phyloP scores from a whole-genome alignment of 2,113 vertebrate species.

The Cavia porcellus region DNA sequence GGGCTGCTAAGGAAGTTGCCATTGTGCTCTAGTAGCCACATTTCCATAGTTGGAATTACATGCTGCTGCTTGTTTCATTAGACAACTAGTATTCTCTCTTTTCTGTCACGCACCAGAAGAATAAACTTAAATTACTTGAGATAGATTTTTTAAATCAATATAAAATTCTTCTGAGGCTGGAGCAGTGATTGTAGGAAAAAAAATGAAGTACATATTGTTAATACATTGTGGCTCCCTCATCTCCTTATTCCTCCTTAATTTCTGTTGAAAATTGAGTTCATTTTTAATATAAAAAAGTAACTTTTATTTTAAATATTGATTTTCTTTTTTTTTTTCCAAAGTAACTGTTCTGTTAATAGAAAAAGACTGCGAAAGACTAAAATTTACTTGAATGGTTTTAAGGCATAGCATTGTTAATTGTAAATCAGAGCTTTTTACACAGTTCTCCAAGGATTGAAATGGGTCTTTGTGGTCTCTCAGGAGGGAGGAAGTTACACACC shows the following conservation, averaged over 20 bases:
- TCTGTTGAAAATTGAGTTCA: slow-evolving; percentile 77
- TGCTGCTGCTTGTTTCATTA: slow-evolving; percentile 36
- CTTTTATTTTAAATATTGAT: slow-evolving; percentile 59
- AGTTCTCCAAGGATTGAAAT: slow-evolving; percentile 87
- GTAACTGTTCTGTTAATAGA: not conserved
- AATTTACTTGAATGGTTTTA: slow-evolving; percentile 84
- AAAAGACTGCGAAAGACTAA: slow-evolving; percentile 80
- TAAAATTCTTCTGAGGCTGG: slow-evolving; percentile 52
- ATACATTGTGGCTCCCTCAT: not conserved
- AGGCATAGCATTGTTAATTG: slow-evolving; percentile 86
- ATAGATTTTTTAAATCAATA: slow-evolving; percentile 5
- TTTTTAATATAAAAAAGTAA: slow-evolving; percentile 51
- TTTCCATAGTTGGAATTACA: slow-evolving; percentile 4
- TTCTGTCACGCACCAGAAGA: slow-evolving; percentile 57
- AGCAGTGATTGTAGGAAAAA: not conserved
- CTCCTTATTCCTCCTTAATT: not conserved
- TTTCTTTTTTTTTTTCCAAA: slow-evolving; percentile 50
- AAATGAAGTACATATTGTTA: not conserved
- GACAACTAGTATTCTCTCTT: not conserved
- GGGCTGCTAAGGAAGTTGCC: slow-evolving; percentile 22
- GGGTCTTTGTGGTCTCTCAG: slow-evolving; percentile 86
- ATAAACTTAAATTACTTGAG: not conserved
- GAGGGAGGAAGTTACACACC: slow-evolving; percentile 91
- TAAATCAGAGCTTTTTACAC: slow-evolving; percentile 87
- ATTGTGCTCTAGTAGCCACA: not conserved